Base-by-base conservation (phyloP, 2,113 vertebrate species). In the Egretta garzetta region DNA sequence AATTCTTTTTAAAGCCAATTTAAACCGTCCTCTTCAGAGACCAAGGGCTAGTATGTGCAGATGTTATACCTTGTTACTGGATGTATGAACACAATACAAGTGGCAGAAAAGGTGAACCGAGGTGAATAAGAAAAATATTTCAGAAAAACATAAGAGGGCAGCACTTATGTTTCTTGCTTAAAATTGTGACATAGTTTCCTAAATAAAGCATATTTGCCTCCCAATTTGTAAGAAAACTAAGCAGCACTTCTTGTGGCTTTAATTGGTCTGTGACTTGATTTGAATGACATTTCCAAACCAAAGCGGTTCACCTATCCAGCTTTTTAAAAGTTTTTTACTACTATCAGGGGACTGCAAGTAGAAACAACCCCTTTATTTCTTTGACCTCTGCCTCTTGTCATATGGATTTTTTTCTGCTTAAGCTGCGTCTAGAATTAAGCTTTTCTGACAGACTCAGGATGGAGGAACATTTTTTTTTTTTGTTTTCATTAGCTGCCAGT, bases 1-100 rank as follows among this genome's bases (percentile, higher is more conserved):
- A 81, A 94, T 89, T 83, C 21, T 79, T 96, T 94, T 94, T 80
- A 96, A 94, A 86, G 22, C 10, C 8, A 14, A 20, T 80, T 97
- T 60, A 96, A 97, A 76, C 37, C 26, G 23, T 85, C 4, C 8
- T 88, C 41, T 94, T 93, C 49, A 73, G 83, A 95, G 70, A 72
- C 67, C 22, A 77, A 79, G 50, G 27, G n/a, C 28, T 30, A 90
- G 21, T 24, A 67, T 32, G 60, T 49, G n/a, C 59, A 93, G 88
- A 64, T 74, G 53, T 91, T 94, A 73, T 73, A 84, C 50, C 70
- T 96, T 79, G 30, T 63, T 93, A 49, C 33, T 86, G 50, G 16
- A 72, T 80, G 28, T 30, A 58, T 19, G 12, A 83, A 68, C 30
- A 20, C 39, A 91, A 89, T 27, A 35, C 23, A 86, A 96, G 50